phyloP scores from a whole-genome alignment of 2,888 invertebrate genomes.

The Spilarctia lutea region DNA sequence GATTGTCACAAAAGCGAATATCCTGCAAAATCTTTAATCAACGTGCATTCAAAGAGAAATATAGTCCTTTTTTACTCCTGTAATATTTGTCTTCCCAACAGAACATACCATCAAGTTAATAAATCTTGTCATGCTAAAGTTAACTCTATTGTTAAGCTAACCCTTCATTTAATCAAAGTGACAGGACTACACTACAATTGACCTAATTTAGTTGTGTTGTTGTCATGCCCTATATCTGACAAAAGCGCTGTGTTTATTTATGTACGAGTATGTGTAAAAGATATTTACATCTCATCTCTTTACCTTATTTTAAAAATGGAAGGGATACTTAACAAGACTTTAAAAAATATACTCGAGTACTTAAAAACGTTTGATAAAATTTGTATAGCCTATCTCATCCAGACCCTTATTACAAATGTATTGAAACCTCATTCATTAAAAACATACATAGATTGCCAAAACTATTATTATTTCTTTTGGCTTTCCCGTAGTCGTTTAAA shows the following conservation, averaged over 20 bases:
- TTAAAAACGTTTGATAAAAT: too few species aligned
- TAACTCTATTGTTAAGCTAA: conserved; percentile 9
- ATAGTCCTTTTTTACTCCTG: neutral
- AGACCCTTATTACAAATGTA: too few species aligned
- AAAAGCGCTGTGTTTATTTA: neutral
- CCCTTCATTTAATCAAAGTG: conserved; percentile 18
- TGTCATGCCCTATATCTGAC: conserved; percentile 2
- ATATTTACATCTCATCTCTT: neutral
- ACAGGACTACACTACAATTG: conserved; percentile 18
- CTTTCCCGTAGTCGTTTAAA: too few species aligned
- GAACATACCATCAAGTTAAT: neutral
- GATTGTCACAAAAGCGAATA: neutral
- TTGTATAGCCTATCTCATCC: too few species aligned
- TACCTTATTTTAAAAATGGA: too few species aligned
- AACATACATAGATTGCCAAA: too few species aligned
- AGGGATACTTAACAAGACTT: too few species aligned
- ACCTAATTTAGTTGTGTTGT: conserved; percentile 20
- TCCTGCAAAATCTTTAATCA: neutral
- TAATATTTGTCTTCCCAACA: conserved; percentile 1
- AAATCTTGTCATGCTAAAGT: conserved; percentile 8
- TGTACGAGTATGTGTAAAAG: neutral
- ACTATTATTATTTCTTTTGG: too few species aligned
- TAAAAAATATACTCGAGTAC: too few species aligned
- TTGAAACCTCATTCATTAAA: too few species aligned
- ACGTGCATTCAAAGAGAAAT: neutral